Evolutionary conservation across 2,113 vertebrate genomes (phyloP).

Genomic region (Oxyruncus cristatus): DNA sequence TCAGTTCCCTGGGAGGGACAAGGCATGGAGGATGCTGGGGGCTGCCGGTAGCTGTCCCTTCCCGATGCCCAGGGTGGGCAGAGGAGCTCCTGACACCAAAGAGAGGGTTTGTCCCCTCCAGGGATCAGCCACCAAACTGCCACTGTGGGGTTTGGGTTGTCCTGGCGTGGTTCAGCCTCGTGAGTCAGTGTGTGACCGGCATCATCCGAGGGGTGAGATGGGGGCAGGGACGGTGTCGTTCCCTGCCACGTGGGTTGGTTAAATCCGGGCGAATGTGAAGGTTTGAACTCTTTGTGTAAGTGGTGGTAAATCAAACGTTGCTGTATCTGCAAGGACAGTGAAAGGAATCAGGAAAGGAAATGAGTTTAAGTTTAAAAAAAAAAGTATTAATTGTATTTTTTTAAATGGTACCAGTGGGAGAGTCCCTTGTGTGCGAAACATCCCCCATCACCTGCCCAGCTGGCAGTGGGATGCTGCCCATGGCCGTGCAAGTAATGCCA

Average conservation of each 20-base stretch:
- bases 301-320: not conserved
- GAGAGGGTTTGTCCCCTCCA: not conserved
- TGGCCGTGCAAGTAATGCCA: not conserved
- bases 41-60: not conserved
- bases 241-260: not conserved
- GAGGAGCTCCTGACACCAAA: slow-evolving; percentile 42
- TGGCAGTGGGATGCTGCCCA: not conserved
- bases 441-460: not conserved
- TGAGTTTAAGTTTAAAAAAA: not conserved
- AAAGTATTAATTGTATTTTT: not conserved
- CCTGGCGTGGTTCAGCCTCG: not conserved
- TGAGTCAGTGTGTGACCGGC: not conserved
- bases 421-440: not conserved
- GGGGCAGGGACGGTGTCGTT: not conserved
- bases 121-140: not conserved
- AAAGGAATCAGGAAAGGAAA: slow-evolving; percentile 30
- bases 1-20: not conserved
- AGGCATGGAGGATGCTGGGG: not conserved
- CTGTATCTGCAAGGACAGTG: not conserved
- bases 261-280: not conserved
- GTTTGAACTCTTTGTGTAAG: not conserved
- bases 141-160: not conserved
- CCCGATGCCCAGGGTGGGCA: not conserved
- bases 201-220: rapidly evolving
- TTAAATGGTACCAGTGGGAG: slow-evolving; percentile 3